Percentiles rank a stretch among this genome's conserved stretches.
phyloP scores from a whole-genome alignment of 2,113 vertebrate species.

The Cottus gobio region DNA sequence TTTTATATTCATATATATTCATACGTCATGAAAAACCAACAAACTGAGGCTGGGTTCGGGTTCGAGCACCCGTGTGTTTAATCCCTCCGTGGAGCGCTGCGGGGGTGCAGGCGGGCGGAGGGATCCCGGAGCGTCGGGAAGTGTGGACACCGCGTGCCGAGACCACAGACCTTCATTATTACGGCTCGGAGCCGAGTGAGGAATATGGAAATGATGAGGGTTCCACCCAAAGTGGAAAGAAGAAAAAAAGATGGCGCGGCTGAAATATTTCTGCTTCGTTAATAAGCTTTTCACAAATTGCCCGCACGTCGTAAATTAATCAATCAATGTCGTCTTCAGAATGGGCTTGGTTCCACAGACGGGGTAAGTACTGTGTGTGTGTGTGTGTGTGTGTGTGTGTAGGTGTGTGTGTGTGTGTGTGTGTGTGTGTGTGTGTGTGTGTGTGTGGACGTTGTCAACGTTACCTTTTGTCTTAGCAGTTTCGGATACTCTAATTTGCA shows the following conservation, averaged over 20 bases:
- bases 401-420: too few relatives aligned
- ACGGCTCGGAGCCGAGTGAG: background rate
- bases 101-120: background rate
- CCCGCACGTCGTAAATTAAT: background rate
- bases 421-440: background rate
- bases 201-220: background rate
- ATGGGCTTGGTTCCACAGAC: background rate
- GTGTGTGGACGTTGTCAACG: background rate
- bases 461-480: background rate
- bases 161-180: background rate
- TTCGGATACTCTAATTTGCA: background rate
- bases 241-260: too few relatives aligned
- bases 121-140: too few relatives aligned
- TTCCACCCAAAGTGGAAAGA: background rate
- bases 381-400: too few relatives aligned
- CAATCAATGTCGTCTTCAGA: background rate
- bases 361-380: too few relatives aligned
- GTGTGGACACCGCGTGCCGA: too few relatives aligned
- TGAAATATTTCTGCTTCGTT: background rate
- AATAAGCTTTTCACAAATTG: background rate
- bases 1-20: too few relatives aligned
- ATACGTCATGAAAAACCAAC: constrained; percentile 7
- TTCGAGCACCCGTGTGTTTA: constrained; percentile 20
- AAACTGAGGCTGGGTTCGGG: constrained; percentile 1
- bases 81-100: constrained; percentile 27